Base-by-base conservation (phyloP, 2,888 invertebrate species). In the Rhorus exstirpatorius region DNA sequence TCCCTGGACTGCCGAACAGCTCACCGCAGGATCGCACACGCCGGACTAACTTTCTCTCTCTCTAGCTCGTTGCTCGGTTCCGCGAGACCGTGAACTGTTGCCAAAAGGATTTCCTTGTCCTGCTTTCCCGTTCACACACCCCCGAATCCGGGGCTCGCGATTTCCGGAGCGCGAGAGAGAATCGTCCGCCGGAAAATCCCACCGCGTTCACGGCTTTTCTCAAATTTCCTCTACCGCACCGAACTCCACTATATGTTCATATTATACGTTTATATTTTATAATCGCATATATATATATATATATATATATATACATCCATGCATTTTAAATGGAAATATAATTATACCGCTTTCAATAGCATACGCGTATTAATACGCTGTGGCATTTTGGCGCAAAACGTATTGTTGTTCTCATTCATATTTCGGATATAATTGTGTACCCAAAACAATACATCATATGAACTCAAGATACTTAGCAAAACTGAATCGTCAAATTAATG, bases 21-120 rank as follows among this genome's bases (percentile, higher is more conserved):
- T 81, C 65, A 49, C 65, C 68, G 38, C 71, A 71, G 44, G 60
- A 31, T 26, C 53, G 17, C 58, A 58, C 60, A 24, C 60, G 58
- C 35, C 31, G 49, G 49, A 61, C 17, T 75, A 10, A 61, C 60
- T 61, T 6, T 61, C 26, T 63, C 74, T 38, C 63, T 61, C 49
- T 46, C 49, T 10, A 8, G 71, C 44, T 21, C 63, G 21, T 41
- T 68, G 41, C 74, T 72, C 60, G 38, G 53, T 68, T 75, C 61
- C 79, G 14, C 79, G 75, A 41, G 38, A 80, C 68, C 70, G 75
- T 68, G 75, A 63, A 75, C 75, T 63, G 80, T 80, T 80, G 71
- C 83, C 79, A 76, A 83, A 83, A 83, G 79, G 83, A 83, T 83
- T 83, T 79, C 76, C 83, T 79, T 79, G 79, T 79, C 65, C 46